Base-by-base conservation (phyloP, 2,888 invertebrate genomes). In the Proisotoma minuta region DNA sequence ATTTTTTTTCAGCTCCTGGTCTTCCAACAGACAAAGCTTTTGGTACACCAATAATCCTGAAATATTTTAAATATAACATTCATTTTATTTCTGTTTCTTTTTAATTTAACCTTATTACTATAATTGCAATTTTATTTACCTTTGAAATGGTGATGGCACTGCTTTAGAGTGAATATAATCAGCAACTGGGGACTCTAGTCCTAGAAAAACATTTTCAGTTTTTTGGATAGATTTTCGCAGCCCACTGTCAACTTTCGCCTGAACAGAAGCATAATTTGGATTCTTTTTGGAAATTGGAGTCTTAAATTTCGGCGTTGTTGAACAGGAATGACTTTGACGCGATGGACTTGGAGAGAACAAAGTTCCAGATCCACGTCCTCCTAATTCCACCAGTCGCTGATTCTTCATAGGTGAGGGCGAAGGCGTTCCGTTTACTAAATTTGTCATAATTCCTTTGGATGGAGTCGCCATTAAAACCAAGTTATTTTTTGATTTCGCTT, bases 141-240 rank as follows among this genome's bases (percentile, higher is more conserved):
- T 18, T 15, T 39, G 57, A 53, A 66, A 66, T 22, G 34, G 59
- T 10, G 62, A 57, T 10, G 70, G 70, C 0, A 58, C 57, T 26
- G 70, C 66, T 8, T 63, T 59, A 1, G 68, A 63, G 28, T 68
- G 56, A 56, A 70, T 70, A 51, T 70, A 70, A 24, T 66, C 54
- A 3, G 67, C 68, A 22, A 70, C 70, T 5, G 68, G 68, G 0
- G 68, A 68, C 3, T 29, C 26, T 15, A 68, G 50, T 0, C 63
- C 62, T 10, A 60, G 26, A 2, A 64, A 51, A 52, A 60, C 23
- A 8, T 27, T n/a, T 23, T 4, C 47, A 8, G 29, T 39, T n/a
- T n/a, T n/a, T n/a, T n/a, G n/a, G 3, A 43, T 24, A 18, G 57
- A 52, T 8, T 26, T 27, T 57, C 50, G 43, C 18, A 64, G 43